These are phyloP conservation scores for Lumbricus terrestris DNA, from an alignment of 2,888 invertebrate genomes.

Conservation along the genomic window DNA sequence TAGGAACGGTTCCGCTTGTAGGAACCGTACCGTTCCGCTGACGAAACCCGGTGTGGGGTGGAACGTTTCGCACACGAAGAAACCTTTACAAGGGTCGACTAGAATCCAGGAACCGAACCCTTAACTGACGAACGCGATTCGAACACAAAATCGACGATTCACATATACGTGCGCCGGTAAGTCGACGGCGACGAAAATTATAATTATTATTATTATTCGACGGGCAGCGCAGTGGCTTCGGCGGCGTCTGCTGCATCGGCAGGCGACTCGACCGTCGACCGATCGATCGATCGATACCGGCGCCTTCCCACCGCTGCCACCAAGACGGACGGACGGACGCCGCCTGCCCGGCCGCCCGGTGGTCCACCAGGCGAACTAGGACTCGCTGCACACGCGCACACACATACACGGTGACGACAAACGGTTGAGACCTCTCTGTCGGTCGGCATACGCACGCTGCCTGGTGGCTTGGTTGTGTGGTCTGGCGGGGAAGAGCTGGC, in stretches of 20 bases:
- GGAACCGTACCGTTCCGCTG: background rate
- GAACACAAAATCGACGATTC: background rate
- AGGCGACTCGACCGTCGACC: background rate
- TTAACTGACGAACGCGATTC: background rate
- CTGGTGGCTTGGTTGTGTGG: background rate
- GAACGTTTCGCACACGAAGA: background rate
- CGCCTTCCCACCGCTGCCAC: background rate
- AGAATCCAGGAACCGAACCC: background rate
- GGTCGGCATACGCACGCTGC: background rate
- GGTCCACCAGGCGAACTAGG: background rate
- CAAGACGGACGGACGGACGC: background rate
- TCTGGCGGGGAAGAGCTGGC: background rate
- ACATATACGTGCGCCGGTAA: background rate
- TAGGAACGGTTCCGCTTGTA: background rate
- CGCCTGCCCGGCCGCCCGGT: background rate
- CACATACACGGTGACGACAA: constrained; percentile 3
- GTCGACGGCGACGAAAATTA: background rate
- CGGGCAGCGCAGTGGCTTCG: background rate
- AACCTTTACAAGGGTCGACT: background rate
- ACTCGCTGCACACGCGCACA: background rate
- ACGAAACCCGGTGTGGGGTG: background rate
- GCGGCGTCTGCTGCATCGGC: background rate
- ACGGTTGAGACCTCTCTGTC: background rate
- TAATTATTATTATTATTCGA: background rate
- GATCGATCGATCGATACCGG: background rate